phyloP scores from a whole-genome alignment of 2,113 vertebrate species.

The Antennarius striatus region DNA sequence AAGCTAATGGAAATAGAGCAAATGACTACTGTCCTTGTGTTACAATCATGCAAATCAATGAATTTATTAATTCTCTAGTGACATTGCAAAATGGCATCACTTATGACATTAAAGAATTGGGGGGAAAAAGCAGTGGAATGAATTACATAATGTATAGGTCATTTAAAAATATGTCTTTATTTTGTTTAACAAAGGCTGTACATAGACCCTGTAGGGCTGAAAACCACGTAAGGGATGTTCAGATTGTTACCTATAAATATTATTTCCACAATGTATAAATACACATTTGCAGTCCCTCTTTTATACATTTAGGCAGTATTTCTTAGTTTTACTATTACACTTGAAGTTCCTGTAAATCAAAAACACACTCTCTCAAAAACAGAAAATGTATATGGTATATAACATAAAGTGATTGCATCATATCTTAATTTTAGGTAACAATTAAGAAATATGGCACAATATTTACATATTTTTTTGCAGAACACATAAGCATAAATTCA shows the following conservation, averaged over 20 bases:
- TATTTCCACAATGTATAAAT: conserved; percentile 74
- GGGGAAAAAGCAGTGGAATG: not conserved
- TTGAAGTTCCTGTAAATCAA: conserved; percentile 66
- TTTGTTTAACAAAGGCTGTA: conserved; percentile 75
- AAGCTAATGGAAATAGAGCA: no score
- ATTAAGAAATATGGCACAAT: conserved; percentile 62
- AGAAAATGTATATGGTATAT: conserved; percentile 46
- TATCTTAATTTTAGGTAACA: conserved; percentile 33
- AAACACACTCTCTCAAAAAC: conserved; percentile 42
- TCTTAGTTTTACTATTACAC: conserved; percentile 54
- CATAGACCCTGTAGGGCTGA: conserved; percentile 66
- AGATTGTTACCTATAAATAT: conserved; percentile 76
- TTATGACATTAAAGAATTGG: not conserved
- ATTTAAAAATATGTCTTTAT: conserved; percentile 83
- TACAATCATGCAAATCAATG: not conserved
- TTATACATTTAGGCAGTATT: conserved; percentile 67
- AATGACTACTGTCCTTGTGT: not conserved
- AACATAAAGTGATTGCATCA: conserved; percentile 63
- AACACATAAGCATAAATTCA: conserved; percentile 24
- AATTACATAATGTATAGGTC: not conserved
- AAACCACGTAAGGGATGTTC: conserved; percentile 63
- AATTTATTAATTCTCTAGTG: not conserved
- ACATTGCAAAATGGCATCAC: not conserved
- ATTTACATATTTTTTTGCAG: conserved; percentile 67
- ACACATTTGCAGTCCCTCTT: conserved; percentile 76